A percentile compares a stretch with the other conserved stretches of the same genome.
Conservation (phyloP, 2,113 vertebrate species). For the Mirounga angustirostris region DNA sequence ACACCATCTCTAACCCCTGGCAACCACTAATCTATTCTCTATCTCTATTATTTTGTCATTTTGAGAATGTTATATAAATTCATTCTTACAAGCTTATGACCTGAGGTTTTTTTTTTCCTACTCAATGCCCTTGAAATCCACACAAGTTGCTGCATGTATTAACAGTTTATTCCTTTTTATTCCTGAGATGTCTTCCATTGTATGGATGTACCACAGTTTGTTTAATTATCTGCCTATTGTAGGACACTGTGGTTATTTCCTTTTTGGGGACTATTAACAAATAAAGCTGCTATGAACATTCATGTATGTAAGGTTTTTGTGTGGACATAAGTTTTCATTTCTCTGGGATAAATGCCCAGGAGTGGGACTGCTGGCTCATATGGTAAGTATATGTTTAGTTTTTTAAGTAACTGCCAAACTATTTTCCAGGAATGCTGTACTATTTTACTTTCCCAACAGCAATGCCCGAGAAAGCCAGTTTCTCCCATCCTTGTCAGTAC, state of each 20-base stretch:
- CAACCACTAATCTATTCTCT: not conserved
- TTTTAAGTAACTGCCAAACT: slow-evolving; percentile 27
- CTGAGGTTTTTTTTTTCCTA: not conserved
- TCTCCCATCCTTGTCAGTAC: not conserved
- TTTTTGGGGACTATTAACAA: not conserved
- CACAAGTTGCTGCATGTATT: not conserved
- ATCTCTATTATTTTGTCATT: not conserved
- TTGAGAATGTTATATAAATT: not conserved
- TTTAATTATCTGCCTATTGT: not conserved
- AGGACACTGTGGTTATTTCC: not conserved
- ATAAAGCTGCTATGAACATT: not conserved
- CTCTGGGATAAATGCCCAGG: slow-evolving; percentile 15
- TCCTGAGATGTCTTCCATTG: not conserved
- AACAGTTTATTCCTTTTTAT: not conserved
- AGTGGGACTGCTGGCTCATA: not conserved
- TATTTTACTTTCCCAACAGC: not conserved
- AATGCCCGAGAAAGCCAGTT: not conserved
- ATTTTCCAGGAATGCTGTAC: not conserved
- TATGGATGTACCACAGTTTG: not conserved
- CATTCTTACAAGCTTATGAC: not conserved
- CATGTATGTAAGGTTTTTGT: not conserved
- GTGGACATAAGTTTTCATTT: not conserved
- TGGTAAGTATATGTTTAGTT: not conserved
- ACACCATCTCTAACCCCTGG: no score
- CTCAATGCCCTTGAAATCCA: not conserved